Percentiles rank a stretch among this genome's conserved stretches.
phyloP scores from a whole-genome alignment of 2,797 vertebrate species.

The Aldrovandia affinis region DNA sequence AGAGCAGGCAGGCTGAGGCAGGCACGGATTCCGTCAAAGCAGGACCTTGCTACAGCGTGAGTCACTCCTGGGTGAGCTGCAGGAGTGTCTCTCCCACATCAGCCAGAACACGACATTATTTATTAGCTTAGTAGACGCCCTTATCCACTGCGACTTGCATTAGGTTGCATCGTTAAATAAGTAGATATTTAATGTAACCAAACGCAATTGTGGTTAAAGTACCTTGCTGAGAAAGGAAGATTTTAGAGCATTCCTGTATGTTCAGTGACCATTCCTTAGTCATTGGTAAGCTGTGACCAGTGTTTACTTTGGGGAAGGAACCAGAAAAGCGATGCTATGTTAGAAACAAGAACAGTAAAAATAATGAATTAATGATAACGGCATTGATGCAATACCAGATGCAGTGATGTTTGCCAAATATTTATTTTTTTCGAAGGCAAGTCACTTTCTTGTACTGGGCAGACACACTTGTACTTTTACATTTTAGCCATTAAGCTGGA shows the following conservation, averaged over 20 bases:
- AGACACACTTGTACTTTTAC: background rate
- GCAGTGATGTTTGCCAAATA: background rate
- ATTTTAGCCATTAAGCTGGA: background rate
- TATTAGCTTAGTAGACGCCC: constrained; percentile 1
- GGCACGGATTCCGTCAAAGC: constrained; percentile 70
- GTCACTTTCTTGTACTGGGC: background rate
- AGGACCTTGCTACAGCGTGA: constrained; percentile 70
- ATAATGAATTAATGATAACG: background rate
- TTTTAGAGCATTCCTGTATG: background rate
- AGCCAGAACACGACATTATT: background rate
- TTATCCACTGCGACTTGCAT: background rate
- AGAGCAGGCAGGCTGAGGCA: constrained; percentile 63
- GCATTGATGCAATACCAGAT: background rate
- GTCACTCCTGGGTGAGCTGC: constrained; percentile 27
- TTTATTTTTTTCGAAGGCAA: background rate
- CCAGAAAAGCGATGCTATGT: background rate
- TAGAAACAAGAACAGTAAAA: background rate
- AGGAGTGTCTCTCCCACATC: constrained; percentile 13
- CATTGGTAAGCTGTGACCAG: background rate
- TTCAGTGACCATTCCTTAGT: background rate
- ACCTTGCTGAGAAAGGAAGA: background rate
- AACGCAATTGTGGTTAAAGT: background rate
- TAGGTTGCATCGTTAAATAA: background rate
- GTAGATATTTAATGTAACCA: background rate
- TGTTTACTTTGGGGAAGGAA: background rate